Conservation (phyloP, 1,140 invertebrate species). For the Drosophila trapezifrons region DNA sequence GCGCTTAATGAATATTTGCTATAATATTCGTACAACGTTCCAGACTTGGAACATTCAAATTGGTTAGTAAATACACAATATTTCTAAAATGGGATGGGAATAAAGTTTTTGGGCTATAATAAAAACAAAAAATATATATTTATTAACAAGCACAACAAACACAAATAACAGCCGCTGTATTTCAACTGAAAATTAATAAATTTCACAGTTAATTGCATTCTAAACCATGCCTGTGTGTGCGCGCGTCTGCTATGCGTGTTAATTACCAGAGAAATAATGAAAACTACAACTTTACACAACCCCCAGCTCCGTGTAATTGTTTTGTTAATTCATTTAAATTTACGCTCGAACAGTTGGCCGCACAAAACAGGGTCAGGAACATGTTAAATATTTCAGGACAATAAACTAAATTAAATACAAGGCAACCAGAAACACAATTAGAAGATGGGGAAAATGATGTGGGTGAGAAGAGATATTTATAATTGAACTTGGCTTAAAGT, state of each 20-base stretch:
- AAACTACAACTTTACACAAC: conserved; percentile 47
- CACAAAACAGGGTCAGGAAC: conserved; percentile 40
- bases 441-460: conserved; percentile 22
- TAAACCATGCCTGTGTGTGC: conserved; percentile 30
- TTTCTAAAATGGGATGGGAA: too few species aligned
- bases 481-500: neutral
- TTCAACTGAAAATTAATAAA: conserved; percentile 63
- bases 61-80: neutral
- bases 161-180: conserved; percentile 28
- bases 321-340: conserved; percentile 81
- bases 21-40: too few species aligned
- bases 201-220: conserved; percentile 69
- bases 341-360: conserved; percentile 50
- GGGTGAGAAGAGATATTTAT: neutral
- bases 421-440: conserved; percentile 7
- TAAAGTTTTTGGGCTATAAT: neutral
- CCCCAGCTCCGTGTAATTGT: conserved; percentile 52
- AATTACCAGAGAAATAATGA: conserved; percentile 70
- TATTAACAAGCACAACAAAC: conserved; percentile 15
- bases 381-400: conserved; percentile 70
- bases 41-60: neutral
- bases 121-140: conserved; percentile 17
- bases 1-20: conserved; percentile 2
- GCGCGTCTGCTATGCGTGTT: conserved; percentile 56
- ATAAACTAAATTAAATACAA: conserved; percentile 67